phyloP scores from a whole-genome alignment of 2,888 invertebrate species.

The Folsomia candida region DNA sequence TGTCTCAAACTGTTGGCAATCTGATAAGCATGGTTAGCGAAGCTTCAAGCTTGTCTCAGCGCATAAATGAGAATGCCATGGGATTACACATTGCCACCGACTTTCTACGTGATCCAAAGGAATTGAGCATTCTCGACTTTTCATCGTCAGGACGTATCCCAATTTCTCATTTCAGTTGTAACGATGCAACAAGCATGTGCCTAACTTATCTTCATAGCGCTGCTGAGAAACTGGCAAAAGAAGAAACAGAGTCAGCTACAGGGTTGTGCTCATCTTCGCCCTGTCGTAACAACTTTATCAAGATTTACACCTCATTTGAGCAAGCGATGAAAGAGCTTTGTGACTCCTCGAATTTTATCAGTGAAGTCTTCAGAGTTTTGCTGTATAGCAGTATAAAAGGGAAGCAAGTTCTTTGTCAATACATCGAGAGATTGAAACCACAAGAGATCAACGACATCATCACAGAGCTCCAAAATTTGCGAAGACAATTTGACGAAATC shows the following conservation, averaged over 20 bases:
- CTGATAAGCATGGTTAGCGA: constrained; percentile 19
- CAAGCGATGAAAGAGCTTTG: constrained; percentile 24
- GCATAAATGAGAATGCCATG: constrained; percentile 34
- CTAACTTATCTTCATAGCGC: constrained; percentile 31
- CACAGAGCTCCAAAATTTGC: constrained; percentile 37
- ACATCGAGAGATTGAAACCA: constrained; percentile 31
- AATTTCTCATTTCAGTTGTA: constrained; percentile 29
- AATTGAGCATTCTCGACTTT: constrained; percentile 27
- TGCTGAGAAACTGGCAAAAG: constrained; percentile 25
- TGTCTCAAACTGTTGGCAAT: constrained; percentile 14
- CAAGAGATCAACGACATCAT: constrained; percentile 44
- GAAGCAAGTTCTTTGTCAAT: constrained; percentile 33
- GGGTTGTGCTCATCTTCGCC: background rate
- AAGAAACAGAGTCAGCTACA: background rate
- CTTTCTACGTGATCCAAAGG: constrained; percentile 32
- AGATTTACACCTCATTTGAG: constrained; percentile 16
- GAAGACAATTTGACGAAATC: constrained; percentile 41
- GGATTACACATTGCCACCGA: constrained; percentile 39
- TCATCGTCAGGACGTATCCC: constrained; percentile 28
- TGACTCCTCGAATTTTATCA: constrained; percentile 23
- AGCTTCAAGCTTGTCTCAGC: constrained; percentile 22
- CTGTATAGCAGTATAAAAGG: constrained; percentile 37
- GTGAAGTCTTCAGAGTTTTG: constrained; percentile 39
- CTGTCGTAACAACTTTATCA: background rate
- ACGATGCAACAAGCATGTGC: constrained; percentile 30